Conservation (phyloP, 2,888 invertebrate genomes). For the Euplexia lucipara region DNA sequence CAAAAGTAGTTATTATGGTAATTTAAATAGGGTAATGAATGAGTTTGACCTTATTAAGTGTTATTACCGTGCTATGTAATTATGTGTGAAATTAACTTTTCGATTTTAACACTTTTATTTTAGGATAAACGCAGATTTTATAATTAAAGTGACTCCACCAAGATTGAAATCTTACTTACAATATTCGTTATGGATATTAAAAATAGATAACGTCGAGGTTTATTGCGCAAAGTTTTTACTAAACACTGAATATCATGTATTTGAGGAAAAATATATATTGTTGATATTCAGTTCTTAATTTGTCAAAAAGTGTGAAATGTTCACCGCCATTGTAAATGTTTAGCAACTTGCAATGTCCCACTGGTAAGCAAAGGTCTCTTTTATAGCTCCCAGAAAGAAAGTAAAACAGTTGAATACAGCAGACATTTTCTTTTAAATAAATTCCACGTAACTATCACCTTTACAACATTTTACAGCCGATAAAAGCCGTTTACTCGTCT, state of each 20-base stretch:
- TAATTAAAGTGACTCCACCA: constrained; percentile 23
- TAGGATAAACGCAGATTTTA: constrained; percentile 25
- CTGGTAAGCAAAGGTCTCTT: constrained; percentile 26
- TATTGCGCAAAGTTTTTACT: constrained; percentile 30
- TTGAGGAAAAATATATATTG: not conserved
- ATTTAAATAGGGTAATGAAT: constrained; percentile 51
- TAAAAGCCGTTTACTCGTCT: constrained; percentile 55
- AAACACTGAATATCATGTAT: not conserved
- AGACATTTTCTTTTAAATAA: constrained; percentile 52
- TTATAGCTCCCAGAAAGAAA: constrained; percentile 41
- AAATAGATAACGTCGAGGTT: constrained; percentile 20
- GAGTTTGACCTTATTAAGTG: constrained; percentile 40
- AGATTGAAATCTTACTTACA: constrained; percentile 40
- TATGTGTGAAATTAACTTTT: constrained; percentile 63
- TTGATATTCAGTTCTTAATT: too few species aligned
- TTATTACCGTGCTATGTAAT: constrained; percentile 46
- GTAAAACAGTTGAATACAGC: constrained; percentile 37
- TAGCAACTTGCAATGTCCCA: not conserved
- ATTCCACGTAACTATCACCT: constrained; percentile 60
- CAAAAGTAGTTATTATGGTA: constrained; percentile 50
- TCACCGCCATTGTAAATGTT: not conserved
- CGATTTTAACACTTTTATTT: constrained; percentile 32
- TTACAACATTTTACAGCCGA: constrained; percentile 49
- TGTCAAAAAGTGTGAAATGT: not conserved
- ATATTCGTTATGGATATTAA: constrained; percentile 36